Base-by-base conservation (phyloP, 2,888 invertebrate species). In the Portevinia maculata region DNA sequence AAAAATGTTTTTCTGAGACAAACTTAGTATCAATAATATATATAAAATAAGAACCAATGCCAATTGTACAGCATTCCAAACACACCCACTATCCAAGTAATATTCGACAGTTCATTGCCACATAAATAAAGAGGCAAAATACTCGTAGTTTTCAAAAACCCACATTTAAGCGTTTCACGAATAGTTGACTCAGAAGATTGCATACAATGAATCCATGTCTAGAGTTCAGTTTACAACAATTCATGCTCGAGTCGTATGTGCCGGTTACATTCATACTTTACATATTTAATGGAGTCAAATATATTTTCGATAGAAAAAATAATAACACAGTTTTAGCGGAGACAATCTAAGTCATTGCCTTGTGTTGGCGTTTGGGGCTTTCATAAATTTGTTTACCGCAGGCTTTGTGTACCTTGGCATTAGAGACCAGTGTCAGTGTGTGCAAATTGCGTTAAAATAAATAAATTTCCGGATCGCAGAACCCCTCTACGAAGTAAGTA, bases 381-480 rank as follows among this genome's bases (percentile, higher is more conserved):
- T 59, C 17, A 44, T 59, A 15, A 57, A 41, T 57, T 41, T 30
- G 28, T 59, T 59, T 6, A 32, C 1, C n/a, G 13, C 9, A 24
- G 37, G 8, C 15, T 28, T 7, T 59, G 28, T 32, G 19, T n/a
- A 21, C 19, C 59, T 13, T 32, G 30, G 13, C 19, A 13, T 30
- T 21, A 5, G 17, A 41, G 15, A 17, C 11, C 41, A 13, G 11
- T 44, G n/a, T n/a, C n/a, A n/a, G 24, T 57, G 34, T 50, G 34
- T 39, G 37, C 32, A 32, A 60, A 60, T 60, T 19, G 19, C n/a
- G 44, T 44, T 19, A 1, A 32, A 60, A 32, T 46, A 24, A 60
- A 46, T 32, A 60, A 19, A 32, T 19, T 44, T 60, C 46, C 60
- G 60, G 41, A 59, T 44, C 17, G 34, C 17, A 32, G 53, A 53